A percentile compares a stretch with the other conserved stretches of the same genome.
Evolutionary conservation across 2,113 vertebrate species (phyloP).

Genomic region (Dipodomys ordii): DNA sequence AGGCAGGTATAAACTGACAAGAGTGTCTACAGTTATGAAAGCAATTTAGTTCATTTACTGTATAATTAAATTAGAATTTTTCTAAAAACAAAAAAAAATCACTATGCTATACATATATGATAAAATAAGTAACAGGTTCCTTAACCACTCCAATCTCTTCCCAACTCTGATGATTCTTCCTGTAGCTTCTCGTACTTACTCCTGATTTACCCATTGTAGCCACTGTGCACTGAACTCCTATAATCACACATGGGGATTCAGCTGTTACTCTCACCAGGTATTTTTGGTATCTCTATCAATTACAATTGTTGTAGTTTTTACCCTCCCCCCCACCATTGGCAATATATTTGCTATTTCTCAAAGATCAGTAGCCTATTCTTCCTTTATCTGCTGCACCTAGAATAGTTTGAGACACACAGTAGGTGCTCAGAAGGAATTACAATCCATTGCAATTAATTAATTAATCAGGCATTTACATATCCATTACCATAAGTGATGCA

Average conservation of each 20-base stretch:
- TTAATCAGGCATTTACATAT: no score
- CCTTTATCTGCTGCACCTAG: neutral
- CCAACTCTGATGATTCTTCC: neutral
- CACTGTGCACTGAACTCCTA: neutral
- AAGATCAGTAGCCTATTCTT: neutral
- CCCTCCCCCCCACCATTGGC: neutral
- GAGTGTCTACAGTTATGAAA: neutral
- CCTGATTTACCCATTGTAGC: neutral
- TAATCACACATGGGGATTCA: neutral
- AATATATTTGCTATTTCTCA: neutral
- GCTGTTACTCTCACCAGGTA: neutral
- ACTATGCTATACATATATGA: neutral
- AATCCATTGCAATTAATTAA: neutral
- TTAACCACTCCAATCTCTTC: neutral
- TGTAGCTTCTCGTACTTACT: neutral
- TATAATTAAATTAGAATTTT: constrained; percentile 34
- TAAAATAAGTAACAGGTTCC: neutral
- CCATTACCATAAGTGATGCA: neutral
- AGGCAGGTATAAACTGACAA: neutral
- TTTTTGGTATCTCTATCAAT: constrained; percentile 8
- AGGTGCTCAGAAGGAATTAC: neutral
- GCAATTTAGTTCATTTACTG: neutral
- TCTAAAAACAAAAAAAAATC: neutral
- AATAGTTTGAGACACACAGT: neutral
- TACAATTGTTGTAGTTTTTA: constrained; percentile 26